Base-by-base conservation (phyloP, 2,113 vertebrate genomes). In the Colius striatus region DNA sequence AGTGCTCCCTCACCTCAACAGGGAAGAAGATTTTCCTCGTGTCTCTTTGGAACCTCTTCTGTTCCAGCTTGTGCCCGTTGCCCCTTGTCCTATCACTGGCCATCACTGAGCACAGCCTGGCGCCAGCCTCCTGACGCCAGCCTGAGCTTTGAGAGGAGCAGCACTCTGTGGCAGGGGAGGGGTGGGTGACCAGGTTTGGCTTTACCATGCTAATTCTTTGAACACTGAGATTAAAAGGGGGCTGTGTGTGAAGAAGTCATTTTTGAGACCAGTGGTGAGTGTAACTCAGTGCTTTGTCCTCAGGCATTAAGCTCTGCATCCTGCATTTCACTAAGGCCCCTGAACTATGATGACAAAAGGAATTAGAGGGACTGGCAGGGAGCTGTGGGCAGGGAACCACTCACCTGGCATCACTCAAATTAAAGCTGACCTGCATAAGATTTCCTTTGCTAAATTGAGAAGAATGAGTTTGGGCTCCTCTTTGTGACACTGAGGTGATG, bases 181-280 rank as follows among this genome's bases (percentile, higher is more conserved):
- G 60, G 48, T 25, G 78, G 27, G 32, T 13, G 60, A 55, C 16
- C 82, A 90, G 75, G 72, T 94, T 91, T 87, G 95, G 7, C 51
- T 87, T 88, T 80, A 85, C 51, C 43, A 2, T 77, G 80, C 29
- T 90, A 60, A 25, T 95, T 94, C 71, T 78, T 11, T 50, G 76
- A 78, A 10, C 6, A 1, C 0, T 16, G 36, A 14, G 41, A 43
- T 91, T 38, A 5, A 51, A 67, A 22, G 43, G 32, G 32, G 11
- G 4, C 3, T 6, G 23, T 6, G 1, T 10, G 11, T 14, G 8
- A 8, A 41, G 5, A 5, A 38, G 57, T 7, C 51, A 43, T 53
- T 81, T 78, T 12, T 14, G 6, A 84, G 75, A 79, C 60, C 63
- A 29, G 53, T 76, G 20, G 18, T 60, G 50, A 54, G 38, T 13